A percentile compares a stretch with the other conserved stretches of the same genome.
phyloP scores from a whole-genome alignment of 2,888 invertebrate genomes.

The Ephialtes manifestator region DNA sequence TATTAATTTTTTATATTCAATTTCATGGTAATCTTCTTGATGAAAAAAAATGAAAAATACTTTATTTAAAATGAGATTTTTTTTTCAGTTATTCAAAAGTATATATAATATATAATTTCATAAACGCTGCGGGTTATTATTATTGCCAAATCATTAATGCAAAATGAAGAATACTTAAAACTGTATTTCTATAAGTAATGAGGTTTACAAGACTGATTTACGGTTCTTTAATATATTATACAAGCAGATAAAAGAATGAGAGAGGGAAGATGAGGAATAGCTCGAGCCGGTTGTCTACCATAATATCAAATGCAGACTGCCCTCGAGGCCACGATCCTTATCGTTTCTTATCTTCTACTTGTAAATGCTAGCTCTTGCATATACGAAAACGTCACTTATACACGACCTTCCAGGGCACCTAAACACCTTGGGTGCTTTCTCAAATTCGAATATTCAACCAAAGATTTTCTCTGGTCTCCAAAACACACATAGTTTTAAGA shows the following conservation, averaged over 20 bases:
- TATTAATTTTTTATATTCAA: too few species aligned
- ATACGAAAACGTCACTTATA: slow-evolving; percentile 31
- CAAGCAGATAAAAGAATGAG: slow-evolving; percentile 9
- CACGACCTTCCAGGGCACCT: slow-evolving; percentile 6
- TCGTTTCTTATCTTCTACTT: slow-evolving; percentile 66
- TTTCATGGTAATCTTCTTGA: too few species aligned
- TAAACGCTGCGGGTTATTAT: too few species aligned
- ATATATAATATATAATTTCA: too few species aligned
- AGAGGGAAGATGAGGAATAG: slow-evolving; percentile 36
- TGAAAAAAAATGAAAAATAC: too few species aligned
- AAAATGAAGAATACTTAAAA: too few species aligned
- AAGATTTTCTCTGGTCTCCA: neutral
- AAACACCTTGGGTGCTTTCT: neutral
- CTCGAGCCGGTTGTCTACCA: neutral
- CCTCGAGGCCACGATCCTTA: slow-evolving; percentile 60
- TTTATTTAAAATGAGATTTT: too few species aligned
- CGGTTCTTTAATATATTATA: neutral
- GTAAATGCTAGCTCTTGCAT: slow-evolving; percentile 49
- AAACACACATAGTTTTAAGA: neutral
- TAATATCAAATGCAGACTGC: slow-evolving; percentile 54
- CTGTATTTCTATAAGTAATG: too few species aligned
- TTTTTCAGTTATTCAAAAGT: too few species aligned
- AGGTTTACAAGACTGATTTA: neutral
- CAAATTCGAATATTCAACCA: neutral
- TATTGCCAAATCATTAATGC: too few species aligned